Evolutionary conservation across 1,140 invertebrate species (phyloP).

Genomic region (Mamestra configurata): DNA sequence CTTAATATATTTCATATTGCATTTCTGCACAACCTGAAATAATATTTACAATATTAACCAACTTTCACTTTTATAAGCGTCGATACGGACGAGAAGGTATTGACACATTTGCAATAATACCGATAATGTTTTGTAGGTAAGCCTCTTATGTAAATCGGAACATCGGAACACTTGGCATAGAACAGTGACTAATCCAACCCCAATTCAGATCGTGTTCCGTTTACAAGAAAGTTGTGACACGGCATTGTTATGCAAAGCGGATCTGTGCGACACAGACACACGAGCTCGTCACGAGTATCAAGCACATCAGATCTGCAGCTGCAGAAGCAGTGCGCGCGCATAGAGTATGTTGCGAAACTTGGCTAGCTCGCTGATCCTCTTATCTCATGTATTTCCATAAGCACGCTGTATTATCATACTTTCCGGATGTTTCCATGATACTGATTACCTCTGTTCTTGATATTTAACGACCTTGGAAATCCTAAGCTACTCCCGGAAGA

Average conservation of each 20-base stretch:
- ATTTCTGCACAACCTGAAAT: constrained; percentile 26
- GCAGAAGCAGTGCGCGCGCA: constrained; percentile 16
- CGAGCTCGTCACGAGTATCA: background rate
- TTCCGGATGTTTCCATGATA: background rate
- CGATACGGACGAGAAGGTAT: constrained; percentile 20
- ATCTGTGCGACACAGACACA: constrained; percentile 56
- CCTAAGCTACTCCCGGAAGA: background rate
- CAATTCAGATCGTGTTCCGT: constrained; percentile 70
- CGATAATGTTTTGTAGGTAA: constrained; percentile 61
- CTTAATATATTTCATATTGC: constrained; percentile 5
- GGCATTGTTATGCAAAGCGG: constrained; percentile 80
- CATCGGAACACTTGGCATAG: constrained; percentile 56
- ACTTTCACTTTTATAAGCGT: constrained; percentile 54
- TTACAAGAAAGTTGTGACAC: constrained; percentile 75
- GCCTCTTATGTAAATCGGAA: constrained; percentile 67
- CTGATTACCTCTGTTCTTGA: background rate
- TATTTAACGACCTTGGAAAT: background rate
- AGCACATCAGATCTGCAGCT: constrained; percentile 10
- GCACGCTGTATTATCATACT: background rate
- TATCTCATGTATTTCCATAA: constrained; percentile 14
- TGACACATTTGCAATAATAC: constrained; percentile 60
- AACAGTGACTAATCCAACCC: constrained; percentile 74
- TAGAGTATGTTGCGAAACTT: constrained; percentile 1
- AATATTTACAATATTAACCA: constrained; percentile 37
- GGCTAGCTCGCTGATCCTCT: background rate